A percentile compares a stretch with the other conserved stretches of the same genome.
These are phyloP conservation scores for Troilus luridus DNA, from an alignment of 2,888 invertebrate genomes.

Conservation along the genomic window DNA sequence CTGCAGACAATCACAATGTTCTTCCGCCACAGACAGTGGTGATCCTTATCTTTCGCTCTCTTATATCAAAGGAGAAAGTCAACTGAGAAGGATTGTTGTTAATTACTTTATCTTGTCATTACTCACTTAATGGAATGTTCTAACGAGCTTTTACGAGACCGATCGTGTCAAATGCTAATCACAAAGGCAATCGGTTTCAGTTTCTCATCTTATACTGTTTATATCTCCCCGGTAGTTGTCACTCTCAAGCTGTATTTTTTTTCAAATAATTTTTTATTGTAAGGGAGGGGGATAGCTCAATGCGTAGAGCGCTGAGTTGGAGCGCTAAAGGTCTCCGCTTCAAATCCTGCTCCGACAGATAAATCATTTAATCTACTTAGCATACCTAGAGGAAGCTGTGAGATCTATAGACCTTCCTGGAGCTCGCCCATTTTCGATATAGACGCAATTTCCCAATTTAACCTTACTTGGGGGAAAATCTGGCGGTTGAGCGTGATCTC, in stretches of 20 bases:
- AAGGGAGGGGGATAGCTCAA: too few species aligned
- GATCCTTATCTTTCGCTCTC: background rate
- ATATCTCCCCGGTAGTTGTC: background rate
- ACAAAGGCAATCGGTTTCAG: background rate
- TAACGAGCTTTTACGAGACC: background rate
- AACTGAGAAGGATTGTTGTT: background rate
- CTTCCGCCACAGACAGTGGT: background rate
- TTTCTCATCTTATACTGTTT: background rate
- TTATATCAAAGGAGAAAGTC: conserved; percentile 45
- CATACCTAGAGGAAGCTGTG: too few species aligned
- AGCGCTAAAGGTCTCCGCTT: too few species aligned
- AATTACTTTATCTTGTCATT: background rate
- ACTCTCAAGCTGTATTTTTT: background rate
- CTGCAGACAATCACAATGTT: background rate
- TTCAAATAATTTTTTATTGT: background rate
- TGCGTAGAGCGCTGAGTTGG: too few species aligned
- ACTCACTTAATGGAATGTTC: conserved; percentile 23
- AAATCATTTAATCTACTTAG: too few species aligned
- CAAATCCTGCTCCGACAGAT: too few species aligned
- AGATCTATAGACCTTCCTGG: too few species aligned
- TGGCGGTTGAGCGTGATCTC: too few species aligned
- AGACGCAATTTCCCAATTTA: too few species aligned
- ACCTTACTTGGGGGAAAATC: too few species aligned
- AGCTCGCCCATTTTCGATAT: too few species aligned
- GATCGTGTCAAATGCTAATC: background rate